These are phyloP conservation scores for Scortum barcoo DNA, from an alignment of 2,113 vertebrate genomes.

Conservation along the genomic window DNA sequence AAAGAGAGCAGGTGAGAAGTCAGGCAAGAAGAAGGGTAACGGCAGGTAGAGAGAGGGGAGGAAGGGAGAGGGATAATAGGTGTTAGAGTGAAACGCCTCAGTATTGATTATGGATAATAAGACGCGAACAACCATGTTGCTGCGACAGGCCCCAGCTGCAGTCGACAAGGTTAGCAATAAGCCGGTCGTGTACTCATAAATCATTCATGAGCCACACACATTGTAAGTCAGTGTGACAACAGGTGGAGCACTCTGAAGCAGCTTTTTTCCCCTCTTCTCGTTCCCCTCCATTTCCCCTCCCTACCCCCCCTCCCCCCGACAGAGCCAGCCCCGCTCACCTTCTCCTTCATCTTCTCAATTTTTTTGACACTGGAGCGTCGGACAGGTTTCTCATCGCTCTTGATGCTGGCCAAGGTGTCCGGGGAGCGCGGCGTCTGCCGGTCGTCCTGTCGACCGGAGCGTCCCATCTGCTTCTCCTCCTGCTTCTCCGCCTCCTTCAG, in stretches of 20 bases:
- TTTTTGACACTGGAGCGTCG: slow-evolving; percentile 97
- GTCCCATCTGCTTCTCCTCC: slow-evolving; percentile 98
- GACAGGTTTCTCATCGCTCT: slow-evolving; percentile 94
- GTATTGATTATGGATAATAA: slow-evolving; percentile 74
- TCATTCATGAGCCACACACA: slow-evolving; percentile 58
- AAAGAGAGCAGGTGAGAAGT: slow-evolving; percentile 9
- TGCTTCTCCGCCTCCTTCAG: slow-evolving; percentile 99
- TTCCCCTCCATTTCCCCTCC: neutral
- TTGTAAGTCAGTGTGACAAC: slow-evolving; percentile 54
- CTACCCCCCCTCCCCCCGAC: neutral
- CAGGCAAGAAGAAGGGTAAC: slow-evolving; percentile 5
- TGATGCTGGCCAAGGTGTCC: slow-evolving; percentile 90
- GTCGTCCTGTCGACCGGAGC: slow-evolving; percentile 93
- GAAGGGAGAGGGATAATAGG: slow-evolving; percentile 32
- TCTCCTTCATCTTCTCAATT: slow-evolving; percentile 99
- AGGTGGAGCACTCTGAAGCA: slow-evolving; percentile 53
- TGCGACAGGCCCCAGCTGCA: slow-evolving; percentile 58
- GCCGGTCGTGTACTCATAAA: slow-evolving; percentile 52
- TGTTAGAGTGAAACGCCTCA: slow-evolving; percentile 47
- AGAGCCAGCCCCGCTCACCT: slow-evolving; percentile 83
- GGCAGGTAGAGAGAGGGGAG: slow-evolving; percentile 15
- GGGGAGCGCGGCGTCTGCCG: slow-evolving; percentile 95
- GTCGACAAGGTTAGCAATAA: slow-evolving; percentile 63
- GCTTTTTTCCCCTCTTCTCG: neutral
- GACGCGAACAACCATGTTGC: slow-evolving; percentile 41